phyloP scores from a whole-genome alignment of 2,113 vertebrate species.

The Melierax canorus region DNA sequence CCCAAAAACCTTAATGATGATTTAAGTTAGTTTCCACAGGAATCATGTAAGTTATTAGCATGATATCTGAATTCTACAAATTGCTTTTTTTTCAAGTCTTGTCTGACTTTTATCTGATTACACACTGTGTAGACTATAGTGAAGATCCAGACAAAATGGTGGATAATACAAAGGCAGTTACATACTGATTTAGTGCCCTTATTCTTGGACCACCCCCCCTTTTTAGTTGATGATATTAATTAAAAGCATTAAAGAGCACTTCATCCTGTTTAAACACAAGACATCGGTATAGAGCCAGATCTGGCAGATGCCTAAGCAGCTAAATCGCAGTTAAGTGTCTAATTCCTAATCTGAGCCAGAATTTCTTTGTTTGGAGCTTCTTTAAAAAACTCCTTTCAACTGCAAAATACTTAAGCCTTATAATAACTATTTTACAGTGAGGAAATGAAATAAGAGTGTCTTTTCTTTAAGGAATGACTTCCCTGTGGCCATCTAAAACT shows the following conservation, averaged over 20 bases:
- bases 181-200: background rate
- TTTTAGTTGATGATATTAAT: background rate
- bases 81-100: background rate
- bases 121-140: background rate
- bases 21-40: background rate
- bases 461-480: background rate
- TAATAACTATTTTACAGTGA: background rate
- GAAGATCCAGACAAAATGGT: background rate
- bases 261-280: background rate
- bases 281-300: background rate
- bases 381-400: background rate
- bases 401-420: background rate
- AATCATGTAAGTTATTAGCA: background rate
- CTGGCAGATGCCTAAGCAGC: background rate
- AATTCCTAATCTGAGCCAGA: background rate
- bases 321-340: background rate
- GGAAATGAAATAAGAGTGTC: background rate
- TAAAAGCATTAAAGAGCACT: background rate
- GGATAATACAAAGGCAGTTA: background rate
- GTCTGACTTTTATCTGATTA: background rate
- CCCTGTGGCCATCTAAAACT: background rate
- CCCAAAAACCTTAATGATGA: background rate
- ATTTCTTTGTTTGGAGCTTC: background rate
- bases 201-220: background rate
- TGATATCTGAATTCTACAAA: background rate